Evolutionary conservation across 1,140 invertebrate genomes (phyloP).

Genomic region (Neoseiulus cucumeris): DNA sequence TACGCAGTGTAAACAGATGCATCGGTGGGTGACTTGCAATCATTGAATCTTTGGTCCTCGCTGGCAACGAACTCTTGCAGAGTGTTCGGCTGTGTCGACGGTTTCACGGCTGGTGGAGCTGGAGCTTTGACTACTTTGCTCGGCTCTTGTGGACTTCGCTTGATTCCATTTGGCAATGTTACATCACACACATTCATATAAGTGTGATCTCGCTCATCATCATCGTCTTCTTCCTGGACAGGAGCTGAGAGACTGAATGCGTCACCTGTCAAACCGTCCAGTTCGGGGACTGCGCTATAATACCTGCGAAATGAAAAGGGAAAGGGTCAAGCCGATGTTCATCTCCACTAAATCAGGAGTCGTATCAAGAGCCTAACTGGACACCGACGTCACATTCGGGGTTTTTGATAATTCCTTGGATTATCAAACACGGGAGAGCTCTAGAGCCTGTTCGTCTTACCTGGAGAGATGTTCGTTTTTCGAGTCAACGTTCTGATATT

Average conservation of each 20-base stretch:
- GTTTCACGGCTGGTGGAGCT: background rate
- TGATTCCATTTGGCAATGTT: background rate
- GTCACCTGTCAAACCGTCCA: too few species aligned
- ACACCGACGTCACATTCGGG: too few species aligned
- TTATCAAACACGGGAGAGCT: too few species aligned
- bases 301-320: background rate
- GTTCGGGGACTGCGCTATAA: background rate
- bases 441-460: too few species aligned
- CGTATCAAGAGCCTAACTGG: too few species aligned
- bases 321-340: background rate
- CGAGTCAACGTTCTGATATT: too few species aligned
- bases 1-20: background rate
- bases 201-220: background rate
- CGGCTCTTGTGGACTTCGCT: background rate
- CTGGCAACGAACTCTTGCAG: background rate
- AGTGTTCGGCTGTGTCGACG: background rate
- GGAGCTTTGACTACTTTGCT: background rate
- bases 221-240: background rate
- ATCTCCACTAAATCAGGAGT: too few species aligned
- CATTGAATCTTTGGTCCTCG: background rate
- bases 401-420: too few species aligned
- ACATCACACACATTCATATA: slow-evolving; percentile 7
- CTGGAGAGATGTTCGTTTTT: too few species aligned
- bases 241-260: background rate
- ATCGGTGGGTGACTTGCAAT: background rate